A percentile compares a stretch with the other conserved stretches of the same genome.
These are phyloP conservation scores for Alexandromys fortis DNA, from an alignment of 2,113 vertebrate genomes.

Conservation along the genomic window DNA sequence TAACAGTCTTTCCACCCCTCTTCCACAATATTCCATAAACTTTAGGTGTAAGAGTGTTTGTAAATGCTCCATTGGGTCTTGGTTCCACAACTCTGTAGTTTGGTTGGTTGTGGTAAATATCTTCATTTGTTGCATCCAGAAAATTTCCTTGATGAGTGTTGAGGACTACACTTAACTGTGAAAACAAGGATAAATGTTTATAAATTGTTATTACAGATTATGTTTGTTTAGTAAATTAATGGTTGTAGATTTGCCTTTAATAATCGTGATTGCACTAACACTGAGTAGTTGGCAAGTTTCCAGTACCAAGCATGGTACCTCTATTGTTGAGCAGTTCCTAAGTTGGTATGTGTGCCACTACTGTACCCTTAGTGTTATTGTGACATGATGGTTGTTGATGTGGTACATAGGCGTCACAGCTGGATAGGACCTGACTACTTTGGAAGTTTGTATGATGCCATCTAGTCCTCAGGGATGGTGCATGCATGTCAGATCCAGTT, in stretches of 20 bases:
- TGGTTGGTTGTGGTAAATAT: neutral
- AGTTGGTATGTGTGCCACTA: neutral
- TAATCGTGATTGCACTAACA: neutral
- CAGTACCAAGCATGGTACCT: neutral
- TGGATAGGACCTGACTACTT: neutral
- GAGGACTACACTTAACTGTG: neutral
- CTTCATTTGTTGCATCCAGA: neutral
- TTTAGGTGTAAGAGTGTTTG: neutral
- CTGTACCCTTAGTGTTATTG: neutral
- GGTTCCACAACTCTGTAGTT: neutral
- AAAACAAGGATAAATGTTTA: neutral
- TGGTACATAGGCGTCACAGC: neutral
- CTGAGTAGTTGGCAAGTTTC: neutral
- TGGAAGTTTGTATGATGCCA: neutral
- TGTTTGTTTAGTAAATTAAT: neutral
- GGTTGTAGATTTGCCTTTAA: neutral
- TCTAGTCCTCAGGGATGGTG: neutral
- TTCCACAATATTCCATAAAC: neutral
- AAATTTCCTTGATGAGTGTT: neutral
- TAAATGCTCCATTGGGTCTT: neutral
- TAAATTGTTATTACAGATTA: neutral
- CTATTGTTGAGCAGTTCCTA: neutral
- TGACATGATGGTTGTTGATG: neutral
- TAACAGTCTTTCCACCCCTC: neutral
- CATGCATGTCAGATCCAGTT: neutral